These are phyloP conservation scores for Clarias magur DNA, from an alignment of 2,113 vertebrate genomes.

Conservation along the genomic window DNA sequence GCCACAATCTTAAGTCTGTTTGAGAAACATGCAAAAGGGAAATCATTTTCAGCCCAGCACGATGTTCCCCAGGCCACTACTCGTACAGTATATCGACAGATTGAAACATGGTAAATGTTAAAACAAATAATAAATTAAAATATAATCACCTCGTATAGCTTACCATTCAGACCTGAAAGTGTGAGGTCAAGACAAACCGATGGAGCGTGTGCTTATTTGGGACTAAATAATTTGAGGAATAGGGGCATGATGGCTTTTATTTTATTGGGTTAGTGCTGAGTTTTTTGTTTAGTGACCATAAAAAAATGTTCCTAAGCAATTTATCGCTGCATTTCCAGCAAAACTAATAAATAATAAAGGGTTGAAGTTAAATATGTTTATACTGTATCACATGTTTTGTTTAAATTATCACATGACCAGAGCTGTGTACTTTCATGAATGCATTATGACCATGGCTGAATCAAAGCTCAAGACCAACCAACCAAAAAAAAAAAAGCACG, in stretches of 20 bases:
- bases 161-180: neutral
- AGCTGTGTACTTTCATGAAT: too few species aligned
- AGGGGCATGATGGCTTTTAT: slow-evolving; percentile 62
- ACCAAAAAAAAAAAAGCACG: too few species aligned
- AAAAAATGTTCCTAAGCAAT: too few species aligned
- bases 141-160: neutral
- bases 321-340: too few species aligned
- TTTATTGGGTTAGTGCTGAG: slow-evolving; percentile 29
- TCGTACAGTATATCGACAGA: too few species aligned
- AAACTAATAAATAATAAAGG: too few species aligned
- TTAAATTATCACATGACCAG: too few species aligned
- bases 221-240: slow-evolving; percentile 32
- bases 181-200: neutral
- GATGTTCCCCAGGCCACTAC: neutral
- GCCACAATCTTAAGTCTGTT: neutral
- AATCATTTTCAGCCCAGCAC: neutral
- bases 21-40: neutral
- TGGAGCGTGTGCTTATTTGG: slow-evolving; percentile 10
- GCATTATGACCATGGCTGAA: too few species aligned
- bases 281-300: too few species aligned
- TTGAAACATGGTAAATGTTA: neutral
- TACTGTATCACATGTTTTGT: too few species aligned
- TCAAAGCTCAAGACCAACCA: too few species aligned
- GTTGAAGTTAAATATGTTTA: too few species aligned
- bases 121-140: neutral